Evolutionary conservation across 1,140 invertebrate species (phyloP).

Genomic region (Semibalanus balanoides): DNA sequence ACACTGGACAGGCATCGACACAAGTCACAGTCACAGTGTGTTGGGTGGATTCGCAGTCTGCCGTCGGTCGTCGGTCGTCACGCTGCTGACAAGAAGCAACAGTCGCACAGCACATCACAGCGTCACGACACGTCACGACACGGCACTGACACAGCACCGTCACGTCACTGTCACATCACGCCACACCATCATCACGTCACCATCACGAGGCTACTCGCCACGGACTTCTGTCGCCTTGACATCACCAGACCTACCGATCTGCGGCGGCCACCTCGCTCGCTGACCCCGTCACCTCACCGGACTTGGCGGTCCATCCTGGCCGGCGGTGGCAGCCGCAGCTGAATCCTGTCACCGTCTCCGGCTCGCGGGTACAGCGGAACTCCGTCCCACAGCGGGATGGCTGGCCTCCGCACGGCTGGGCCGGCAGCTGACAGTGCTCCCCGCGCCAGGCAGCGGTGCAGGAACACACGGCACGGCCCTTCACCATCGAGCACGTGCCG

Average conservation of each 20-base stretch:
- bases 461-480: not conserved
- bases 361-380: not conserved
- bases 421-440: not conserved
- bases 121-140: too few species aligned
- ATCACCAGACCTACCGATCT: too few species aligned
- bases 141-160: too few species aligned
- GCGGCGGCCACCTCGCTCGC: too few species aligned
- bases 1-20: too few species aligned
- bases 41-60: not conserved
- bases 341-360: not conserved
- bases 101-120: too few species aligned
- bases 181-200: too few species aligned
- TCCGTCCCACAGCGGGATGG: not conserved
- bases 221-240: too few species aligned
- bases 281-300: not conserved
- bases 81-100: too few species aligned
- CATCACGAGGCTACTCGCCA: too few species aligned
- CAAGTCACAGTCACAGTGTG: too few species aligned
- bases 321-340: not conserved
- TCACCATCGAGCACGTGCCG: not conserved
- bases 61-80: not conserved
- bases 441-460: not conserved
- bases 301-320: not conserved
- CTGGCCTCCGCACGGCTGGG: not conserved
- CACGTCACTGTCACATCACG: too few species aligned